Evolutionary conservation across 2,888 invertebrate genomes (phyloP).

Genomic region (Pammene fasciana): DNA sequence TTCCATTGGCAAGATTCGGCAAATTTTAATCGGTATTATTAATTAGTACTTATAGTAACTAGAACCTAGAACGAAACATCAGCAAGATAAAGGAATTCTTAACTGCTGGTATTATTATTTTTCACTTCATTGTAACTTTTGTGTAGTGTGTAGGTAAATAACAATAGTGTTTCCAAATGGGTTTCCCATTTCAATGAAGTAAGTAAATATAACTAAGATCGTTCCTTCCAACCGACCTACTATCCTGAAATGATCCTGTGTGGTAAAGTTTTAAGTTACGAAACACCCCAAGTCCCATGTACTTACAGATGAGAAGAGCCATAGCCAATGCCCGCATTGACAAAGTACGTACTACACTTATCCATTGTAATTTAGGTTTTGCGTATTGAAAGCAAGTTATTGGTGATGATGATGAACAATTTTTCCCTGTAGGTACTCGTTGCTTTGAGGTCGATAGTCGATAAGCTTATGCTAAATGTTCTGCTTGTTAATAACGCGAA

Average conservation of each 20-base stretch:
- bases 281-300: no score
- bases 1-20: constrained; percentile 4
- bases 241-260: no score
- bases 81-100: constrained; percentile 4
- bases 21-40: constrained; percentile 2
- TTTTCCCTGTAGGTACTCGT: no score
- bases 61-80: constrained; percentile 8
- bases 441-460: constrained; percentile 3
- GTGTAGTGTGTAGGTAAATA: neutral
- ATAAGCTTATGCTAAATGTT: neutral
- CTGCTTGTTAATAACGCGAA: constrained; percentile 1
- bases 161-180: neutral
- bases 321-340: no score
- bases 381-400: no score
- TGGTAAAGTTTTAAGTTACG: no score
- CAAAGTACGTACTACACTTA: no score
- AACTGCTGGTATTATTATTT: neutral
- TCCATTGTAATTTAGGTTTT: no score
- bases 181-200: neutral
- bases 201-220: no score
- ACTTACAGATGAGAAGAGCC: no score
- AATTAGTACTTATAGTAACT: neutral
- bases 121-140: neutral
- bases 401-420: no score
- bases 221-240: no score